Evolutionary conservation across 2,888 invertebrate species (phyloP).

Genomic region (Hypsopygia costalis): DNA sequence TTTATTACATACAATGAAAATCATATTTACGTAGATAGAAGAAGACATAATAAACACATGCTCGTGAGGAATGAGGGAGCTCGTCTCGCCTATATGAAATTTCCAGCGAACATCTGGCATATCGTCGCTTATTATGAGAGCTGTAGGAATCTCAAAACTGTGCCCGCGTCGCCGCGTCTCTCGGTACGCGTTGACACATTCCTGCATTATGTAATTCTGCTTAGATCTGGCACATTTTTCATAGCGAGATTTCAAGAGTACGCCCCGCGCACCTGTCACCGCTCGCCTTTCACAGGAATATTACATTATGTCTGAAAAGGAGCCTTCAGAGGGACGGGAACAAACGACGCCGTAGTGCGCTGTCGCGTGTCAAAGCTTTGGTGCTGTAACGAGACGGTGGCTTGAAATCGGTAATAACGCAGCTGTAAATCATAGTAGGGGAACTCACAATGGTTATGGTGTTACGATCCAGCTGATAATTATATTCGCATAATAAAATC

Average conservation of each 20-base stretch:
- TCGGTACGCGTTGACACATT: constrained; percentile 56
- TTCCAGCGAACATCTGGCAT: constrained; percentile 48
- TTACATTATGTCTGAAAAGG: constrained; percentile 65
- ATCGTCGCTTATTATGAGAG: constrained; percentile 61
- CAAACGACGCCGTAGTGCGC: not conserved
- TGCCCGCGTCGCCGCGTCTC: constrained; percentile 20
- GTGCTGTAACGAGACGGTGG: not conserved
- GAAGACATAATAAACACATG: constrained; percentile 65
- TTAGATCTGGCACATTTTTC: constrained; percentile 61
- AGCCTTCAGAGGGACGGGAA: not conserved
- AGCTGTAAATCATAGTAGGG: too few species aligned
- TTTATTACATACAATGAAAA: constrained; percentile 70
- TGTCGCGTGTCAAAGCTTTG: not conserved
- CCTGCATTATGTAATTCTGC: constrained; percentile 64
- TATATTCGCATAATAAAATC: too few species aligned
- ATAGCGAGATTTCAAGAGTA: constrained; percentile 59
- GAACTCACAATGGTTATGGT: too few species aligned
- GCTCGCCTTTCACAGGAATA: constrained; percentile 56
- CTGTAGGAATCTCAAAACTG: constrained; percentile 58
- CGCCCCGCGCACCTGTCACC: constrained; percentile 63
- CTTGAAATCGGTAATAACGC: not conserved
- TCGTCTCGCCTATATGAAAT: constrained; percentile 33
- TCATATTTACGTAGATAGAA: constrained; percentile 64
- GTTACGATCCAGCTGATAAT: too few species aligned
- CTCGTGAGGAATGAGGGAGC: constrained; percentile 48